A percentile compares a stretch with the other conserved stretches of the same genome.
Conservation (phyloP, 2,888 invertebrate species). For the Acleris sparsana region DNA sequence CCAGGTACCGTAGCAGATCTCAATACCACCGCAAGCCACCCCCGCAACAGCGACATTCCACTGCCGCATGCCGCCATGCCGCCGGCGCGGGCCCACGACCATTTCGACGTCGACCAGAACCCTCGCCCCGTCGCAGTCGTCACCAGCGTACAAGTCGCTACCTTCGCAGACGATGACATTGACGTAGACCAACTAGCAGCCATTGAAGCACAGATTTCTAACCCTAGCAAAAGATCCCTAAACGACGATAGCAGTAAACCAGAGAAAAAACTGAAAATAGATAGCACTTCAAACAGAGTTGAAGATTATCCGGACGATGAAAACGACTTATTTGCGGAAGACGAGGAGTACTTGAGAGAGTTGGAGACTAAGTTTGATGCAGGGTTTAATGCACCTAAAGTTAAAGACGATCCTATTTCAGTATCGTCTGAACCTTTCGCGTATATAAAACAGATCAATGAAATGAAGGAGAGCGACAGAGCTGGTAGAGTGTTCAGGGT, state of each 20-base stretch:
- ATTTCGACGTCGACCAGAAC: conserved; percentile 40
- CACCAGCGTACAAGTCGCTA: conserved; percentile 54
- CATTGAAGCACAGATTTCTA: conserved; percentile 61
- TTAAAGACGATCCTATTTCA: conserved; percentile 40
- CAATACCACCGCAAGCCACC: conserved; percentile 49
- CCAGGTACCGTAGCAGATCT: conserved; percentile 47
- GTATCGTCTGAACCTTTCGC: conserved; percentile 66
- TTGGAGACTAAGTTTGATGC: conserved; percentile 32
- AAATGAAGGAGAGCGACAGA: conserved; percentile 56
- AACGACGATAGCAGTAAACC: conserved; percentile 48
- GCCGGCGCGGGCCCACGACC: conserved; percentile 36
- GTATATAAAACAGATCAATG: conserved; percentile 74
- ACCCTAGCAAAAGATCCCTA: conserved; percentile 55
- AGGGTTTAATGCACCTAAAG: conserved; percentile 38
- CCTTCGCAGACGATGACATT: conserved; percentile 64
- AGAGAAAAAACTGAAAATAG: conserved; percentile 62
- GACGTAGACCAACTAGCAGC: conserved; percentile 66
- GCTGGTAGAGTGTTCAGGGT: conserved; percentile 77
- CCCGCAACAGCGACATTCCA: conserved; percentile 56
- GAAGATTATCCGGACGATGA: conserved; percentile 62
- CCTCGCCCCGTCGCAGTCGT: conserved; percentile 52
- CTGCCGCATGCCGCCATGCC: conserved; percentile 57
- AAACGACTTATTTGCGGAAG: conserved; percentile 59
- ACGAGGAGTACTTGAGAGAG: conserved; percentile 61
- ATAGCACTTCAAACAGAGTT: conserved; percentile 43